Conservation (phyloP, 2,113 vertebrate genomes). For the Psittacara wagleri region DNA sequence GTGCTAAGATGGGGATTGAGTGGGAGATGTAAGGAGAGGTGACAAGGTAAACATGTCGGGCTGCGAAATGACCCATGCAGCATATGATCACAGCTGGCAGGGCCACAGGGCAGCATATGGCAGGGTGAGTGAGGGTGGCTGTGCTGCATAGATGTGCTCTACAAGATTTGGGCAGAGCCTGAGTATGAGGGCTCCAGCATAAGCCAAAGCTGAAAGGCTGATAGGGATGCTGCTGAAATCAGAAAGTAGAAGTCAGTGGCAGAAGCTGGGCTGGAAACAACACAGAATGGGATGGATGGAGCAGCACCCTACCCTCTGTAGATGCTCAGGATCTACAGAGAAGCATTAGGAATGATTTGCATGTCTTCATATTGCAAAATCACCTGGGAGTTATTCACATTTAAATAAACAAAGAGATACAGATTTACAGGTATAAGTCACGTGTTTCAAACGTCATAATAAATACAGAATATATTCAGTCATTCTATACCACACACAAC, state of each 20-base stretch:
- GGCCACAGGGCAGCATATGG: fast-evolving
- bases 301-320: fast-evolving
- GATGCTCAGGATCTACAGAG: neutral
- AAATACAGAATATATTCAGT: neutral
- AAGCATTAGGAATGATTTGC: neutral
- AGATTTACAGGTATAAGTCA: neutral
- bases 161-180: neutral
- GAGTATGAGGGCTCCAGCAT: neutral
- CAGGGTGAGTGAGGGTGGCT: too few relatives aligned
- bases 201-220: neutral
- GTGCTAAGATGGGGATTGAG: neutral
- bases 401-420: neutral
- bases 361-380: neutral
- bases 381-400: neutral
- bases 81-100: fast-evolving
- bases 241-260: neutral
- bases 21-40: neutral
- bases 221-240: neutral
- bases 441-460: neutral
- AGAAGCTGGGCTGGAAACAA: neutral
- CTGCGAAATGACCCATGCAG: neutral
- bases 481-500: neutral
- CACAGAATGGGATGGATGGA: neutral
- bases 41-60: neutral
- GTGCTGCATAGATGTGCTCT: fast-evolving